phyloP scores from a whole-genome alignment of 30 jellyfish, hydroid and myxozoan genomes.

The Sanderia malayensis region DNA sequence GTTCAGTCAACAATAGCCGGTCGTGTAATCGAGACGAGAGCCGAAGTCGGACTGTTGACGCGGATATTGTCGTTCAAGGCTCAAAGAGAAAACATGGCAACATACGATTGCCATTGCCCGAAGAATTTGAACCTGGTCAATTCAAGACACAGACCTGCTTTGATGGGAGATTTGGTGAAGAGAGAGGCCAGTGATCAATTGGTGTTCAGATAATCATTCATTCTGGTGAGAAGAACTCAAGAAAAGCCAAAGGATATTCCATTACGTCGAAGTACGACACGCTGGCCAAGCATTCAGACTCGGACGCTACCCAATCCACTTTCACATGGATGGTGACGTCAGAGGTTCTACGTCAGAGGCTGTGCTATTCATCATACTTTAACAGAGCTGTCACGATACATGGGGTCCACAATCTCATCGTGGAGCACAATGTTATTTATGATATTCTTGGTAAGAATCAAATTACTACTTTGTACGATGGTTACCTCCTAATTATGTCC shows the following conservation, averaged over 20 bases:
- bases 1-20: conserved; percentile 79
- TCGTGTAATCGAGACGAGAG: conserved; percentile 72
- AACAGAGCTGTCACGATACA: conserved; percentile 96
- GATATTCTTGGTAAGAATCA: conserved; percentile 79
- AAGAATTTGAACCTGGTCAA: conserved; percentile 88
- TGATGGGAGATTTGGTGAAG: conserved; percentile 85
- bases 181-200: conserved; percentile 79
- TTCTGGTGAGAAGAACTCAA: conserved; percentile 50
- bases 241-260: conserved; percentile 78
- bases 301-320: conserved; percentile 96
- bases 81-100: conserved; percentile 61
- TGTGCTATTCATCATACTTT: conserved; percentile 88
- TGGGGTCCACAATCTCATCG: conserved; percentile 81
- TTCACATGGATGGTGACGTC: conserved; percentile 96
- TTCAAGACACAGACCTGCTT: conserved; percentile 92
- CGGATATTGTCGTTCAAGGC: conserved; percentile 85
- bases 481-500: too few species aligned
- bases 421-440: conserved; percentile 83
- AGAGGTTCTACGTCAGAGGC: conserved; percentile 87
- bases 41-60: conserved; percentile 93
- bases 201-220: conserved; percentile 96
- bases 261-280: conserved; percentile 86
- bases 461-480: too few species aligned
- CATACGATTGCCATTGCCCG: conserved; percentile 42
- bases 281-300: conserved; percentile 97